phyloP scores from a whole-genome alignment of 2,888 invertebrate species.

The Scrobipalpa costella region DNA sequence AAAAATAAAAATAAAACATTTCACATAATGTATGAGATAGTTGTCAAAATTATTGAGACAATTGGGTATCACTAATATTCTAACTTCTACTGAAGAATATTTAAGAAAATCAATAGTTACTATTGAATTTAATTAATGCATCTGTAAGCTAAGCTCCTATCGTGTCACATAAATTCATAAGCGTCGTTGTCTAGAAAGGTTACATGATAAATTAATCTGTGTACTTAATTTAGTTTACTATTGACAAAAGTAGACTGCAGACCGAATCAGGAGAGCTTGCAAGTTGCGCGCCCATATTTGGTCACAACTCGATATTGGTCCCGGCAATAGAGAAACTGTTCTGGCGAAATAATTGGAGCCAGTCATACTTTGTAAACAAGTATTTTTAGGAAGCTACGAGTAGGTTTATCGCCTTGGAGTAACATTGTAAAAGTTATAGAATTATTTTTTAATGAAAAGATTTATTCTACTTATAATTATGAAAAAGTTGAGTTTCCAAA shows the following conservation, averaged over 20 bases:
- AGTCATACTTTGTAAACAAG: background rate
- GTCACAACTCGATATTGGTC: slow-evolving; percentile 40
- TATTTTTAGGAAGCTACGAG: background rate
- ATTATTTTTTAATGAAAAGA: too few relatives aligned
- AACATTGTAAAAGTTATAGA: background rate
- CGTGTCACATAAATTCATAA: slow-evolving; percentile 55
- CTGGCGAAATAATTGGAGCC: slow-evolving; percentile 30
- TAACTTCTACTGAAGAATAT: too few relatives aligned
- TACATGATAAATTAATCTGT: slow-evolving; percentile 62
- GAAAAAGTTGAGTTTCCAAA: too few relatives aligned
- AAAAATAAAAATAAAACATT: too few relatives aligned
- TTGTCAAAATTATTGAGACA: too few relatives aligned
- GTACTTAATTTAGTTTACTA: slow-evolving; percentile 53
- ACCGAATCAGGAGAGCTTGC: slow-evolving; percentile 46
- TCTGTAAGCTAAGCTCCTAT: background rate
- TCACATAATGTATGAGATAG: too few relatives aligned
- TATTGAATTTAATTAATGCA: too few relatives aligned
- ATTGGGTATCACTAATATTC: too few relatives aligned
- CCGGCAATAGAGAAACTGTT: slow-evolving; percentile 48
- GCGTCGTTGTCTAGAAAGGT: slow-evolving; percentile 64
- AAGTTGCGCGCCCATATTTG: slow-evolving; percentile 47
- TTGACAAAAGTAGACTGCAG: slow-evolving; percentile 53
- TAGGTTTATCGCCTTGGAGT: background rate
- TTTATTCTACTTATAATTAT: too few relatives aligned
- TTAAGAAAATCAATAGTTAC: too few relatives aligned